These are phyloP conservation scores for Pammene aurita DNA, from an alignment of 2,888 invertebrate genomes.

Conservation along the genomic window DNA sequence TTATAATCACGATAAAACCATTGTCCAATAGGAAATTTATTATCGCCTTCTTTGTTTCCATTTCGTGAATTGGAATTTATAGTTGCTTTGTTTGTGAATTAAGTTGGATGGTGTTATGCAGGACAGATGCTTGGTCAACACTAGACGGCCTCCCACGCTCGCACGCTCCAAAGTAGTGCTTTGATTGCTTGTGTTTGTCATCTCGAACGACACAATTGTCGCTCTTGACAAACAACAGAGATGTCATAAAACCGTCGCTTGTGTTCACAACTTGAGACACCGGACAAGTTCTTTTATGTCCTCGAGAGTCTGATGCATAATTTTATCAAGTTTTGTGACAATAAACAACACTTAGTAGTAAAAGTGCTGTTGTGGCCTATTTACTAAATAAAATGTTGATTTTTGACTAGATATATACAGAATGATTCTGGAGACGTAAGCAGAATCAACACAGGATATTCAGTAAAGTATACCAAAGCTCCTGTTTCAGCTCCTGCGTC, in stretches of 20 bases:
- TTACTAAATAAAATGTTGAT: too few relatives aligned
- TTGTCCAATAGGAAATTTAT: slow-evolving; percentile 55
- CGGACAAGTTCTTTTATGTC: not conserved
- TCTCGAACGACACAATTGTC: slow-evolving; percentile 31
- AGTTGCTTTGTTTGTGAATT: slow-evolving; percentile 46
- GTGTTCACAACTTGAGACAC: slow-evolving; percentile 18
- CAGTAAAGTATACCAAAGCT: too few relatives aligned
- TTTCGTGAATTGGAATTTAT: slow-evolving; percentile 53
- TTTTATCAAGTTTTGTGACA: not conserved
- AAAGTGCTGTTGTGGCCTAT: too few relatives aligned
- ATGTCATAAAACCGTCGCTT: slow-evolving; percentile 38
- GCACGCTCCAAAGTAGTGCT: slow-evolving; percentile 37
- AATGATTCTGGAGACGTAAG: too few relatives aligned
- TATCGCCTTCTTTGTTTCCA: slow-evolving; percentile 71
- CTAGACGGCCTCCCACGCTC: slow-evolving; percentile 28
- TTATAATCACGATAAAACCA: slow-evolving; percentile 72
- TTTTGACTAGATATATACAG: too few relatives aligned
- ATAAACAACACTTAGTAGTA: too few relatives aligned
- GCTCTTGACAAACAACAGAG: slow-evolving; percentile 36
- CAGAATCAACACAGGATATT: too few relatives aligned
- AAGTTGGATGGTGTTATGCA: slow-evolving; percentile 35
- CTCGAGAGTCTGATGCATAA: not conserved
- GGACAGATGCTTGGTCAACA: slow-evolving; percentile 35
- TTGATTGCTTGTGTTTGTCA: slow-evolving; percentile 37
- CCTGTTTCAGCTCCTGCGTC: too few relatives aligned